A percentile compares a stretch with the other conserved stretches of the same genome.
These are phyloP conservation scores for Eilema griseolum DNA, from an alignment of 2,888 invertebrate genomes.

Conservation along the genomic window DNA sequence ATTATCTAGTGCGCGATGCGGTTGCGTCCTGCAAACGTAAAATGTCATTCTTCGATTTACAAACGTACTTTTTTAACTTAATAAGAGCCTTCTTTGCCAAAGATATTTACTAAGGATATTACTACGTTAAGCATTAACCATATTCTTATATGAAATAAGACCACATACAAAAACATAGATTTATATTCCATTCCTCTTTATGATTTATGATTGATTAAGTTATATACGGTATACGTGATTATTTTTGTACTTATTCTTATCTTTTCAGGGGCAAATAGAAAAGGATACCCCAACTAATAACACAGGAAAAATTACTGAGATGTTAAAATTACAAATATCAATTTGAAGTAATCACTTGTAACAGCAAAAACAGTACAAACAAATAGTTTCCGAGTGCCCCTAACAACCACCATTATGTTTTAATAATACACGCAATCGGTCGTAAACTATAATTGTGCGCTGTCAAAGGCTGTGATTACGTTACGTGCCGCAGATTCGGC, in stretches of 20 bases:
- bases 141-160: background rate
- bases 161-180: background rate
- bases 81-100: background rate
- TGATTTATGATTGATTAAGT: constrained; percentile 6
- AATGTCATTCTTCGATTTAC: background rate
- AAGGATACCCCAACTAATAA: background rate
- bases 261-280: background rate
- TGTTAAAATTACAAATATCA: background rate
- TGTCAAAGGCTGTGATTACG: background rate
- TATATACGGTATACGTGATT: background rate
- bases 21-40: background rate
- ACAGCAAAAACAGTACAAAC: constrained; percentile 6
- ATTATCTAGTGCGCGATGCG: background rate
- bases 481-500: background rate
- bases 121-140: no score
- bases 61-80: no score
- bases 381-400: constrained; percentile 11
- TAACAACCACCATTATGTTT: constrained; percentile 8
- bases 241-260: no score
- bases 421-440: constrained; percentile 3
- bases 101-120: background rate
- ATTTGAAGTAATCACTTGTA: background rate
- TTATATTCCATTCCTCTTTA: background rate
- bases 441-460: constrained; percentile 10
- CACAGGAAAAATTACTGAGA: background rate